Conservation (phyloP, 2,113 vertebrate species). For the Columba janthina region DNA sequence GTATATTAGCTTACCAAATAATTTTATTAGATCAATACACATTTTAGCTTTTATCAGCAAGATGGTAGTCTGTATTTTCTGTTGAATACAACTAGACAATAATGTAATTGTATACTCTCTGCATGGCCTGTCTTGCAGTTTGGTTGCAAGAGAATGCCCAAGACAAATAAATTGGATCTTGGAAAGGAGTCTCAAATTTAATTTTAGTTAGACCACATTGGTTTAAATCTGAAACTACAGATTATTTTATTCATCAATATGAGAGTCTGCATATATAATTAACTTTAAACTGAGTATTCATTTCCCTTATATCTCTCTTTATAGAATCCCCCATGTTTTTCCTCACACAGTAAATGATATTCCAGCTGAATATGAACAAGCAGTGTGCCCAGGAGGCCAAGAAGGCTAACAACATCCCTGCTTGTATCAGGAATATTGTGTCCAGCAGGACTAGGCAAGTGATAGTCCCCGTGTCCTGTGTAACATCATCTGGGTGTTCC, state of each 20-base stretch:
- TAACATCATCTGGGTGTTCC: too few species aligned
- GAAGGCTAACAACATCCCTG: too few species aligned
- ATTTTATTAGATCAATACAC: not conserved
- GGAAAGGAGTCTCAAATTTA: not conserved
- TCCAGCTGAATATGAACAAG: not conserved
- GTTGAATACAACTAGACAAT: not conserved
- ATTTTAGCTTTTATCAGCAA: not conserved
- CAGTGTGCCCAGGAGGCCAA: too few species aligned
- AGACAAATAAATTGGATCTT: not conserved
- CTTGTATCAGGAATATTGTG: too few species aligned
- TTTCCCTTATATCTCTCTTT: not conserved
- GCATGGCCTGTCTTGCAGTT: not conserved
- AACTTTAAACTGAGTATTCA: not conserved
- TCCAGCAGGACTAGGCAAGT: too few species aligned
- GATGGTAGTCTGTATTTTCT: not conserved
- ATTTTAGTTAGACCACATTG: not conserved
- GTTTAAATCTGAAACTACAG: not conserved
- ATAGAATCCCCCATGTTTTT: not conserved
- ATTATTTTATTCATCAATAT: not conserved
- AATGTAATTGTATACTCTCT: not conserved
- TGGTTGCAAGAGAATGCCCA: not conserved
- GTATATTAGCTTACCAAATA: not conserved
- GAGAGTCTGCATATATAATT: not conserved
- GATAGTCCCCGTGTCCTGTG: too few species aligned
- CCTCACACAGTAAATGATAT: not conserved